Evolutionary conservation across 1,140 invertebrate genomes (phyloP), one percentile per base, ranked within the genome.

Genomic region (Papilio dardanus): DNA sequence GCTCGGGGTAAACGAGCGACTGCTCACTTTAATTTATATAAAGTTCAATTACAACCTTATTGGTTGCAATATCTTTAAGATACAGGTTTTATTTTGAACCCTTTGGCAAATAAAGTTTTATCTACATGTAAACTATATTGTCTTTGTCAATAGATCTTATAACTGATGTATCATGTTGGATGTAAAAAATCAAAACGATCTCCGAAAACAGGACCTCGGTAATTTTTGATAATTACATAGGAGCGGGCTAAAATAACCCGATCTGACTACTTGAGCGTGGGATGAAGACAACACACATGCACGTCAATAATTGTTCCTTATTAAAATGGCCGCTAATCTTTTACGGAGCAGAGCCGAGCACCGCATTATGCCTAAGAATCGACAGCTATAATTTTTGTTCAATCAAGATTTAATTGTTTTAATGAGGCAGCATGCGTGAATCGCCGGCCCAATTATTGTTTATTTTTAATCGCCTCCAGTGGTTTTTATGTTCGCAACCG

Each of bases 351-450:
- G 87, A 78, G 79, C 78, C 86, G 84, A 81, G 82, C 86, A 90
- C 88, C 89, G 87, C 84, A 93, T 92, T 91, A 93, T 91, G 89
- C 89, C 91, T 89, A 89, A 90, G 85, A 92, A 92, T 93, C 92
- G 92, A 93, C 92, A 93, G 90, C 92, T 92, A 93, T 93, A 93
- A 93, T 93, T 93, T 93, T 84, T 90, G 92, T 93, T 93, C 92
- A 92, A 93, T 93, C 92, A 93, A 93, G 92, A 93, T 93, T 92
- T 93, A 93, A 93, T 93, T 93, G 92, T 93, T 93, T 93, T 93
- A 93, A 93, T 93, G 90, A 93, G 90, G 80, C 89, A 82, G 85
- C 92, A 92, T 93, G 92, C 92, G 92, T 93, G 92, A 93, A 93
- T 92, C 88, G 91, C 81, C 90, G 92, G 86, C 81, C 90, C 92